Evolutionary conservation across 2,888 invertebrate species (phyloP).

Genomic region (Nudaria mundana): DNA sequence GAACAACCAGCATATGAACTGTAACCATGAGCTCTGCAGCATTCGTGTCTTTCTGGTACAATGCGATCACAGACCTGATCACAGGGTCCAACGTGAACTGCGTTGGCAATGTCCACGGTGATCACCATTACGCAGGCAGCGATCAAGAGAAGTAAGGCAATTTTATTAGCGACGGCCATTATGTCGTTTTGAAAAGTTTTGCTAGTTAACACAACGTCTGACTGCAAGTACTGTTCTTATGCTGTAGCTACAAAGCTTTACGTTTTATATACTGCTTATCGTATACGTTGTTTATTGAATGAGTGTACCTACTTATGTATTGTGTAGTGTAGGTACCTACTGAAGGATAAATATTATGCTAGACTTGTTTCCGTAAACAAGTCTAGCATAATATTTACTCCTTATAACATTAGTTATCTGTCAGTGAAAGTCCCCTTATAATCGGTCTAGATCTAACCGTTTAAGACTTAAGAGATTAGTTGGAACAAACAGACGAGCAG

Average conservation of each 20-base stretch:
- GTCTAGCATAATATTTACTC: no score
- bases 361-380: no score
- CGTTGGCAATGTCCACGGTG: not conserved
- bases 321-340: no score
- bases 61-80: conserved; percentile 12
- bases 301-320: no score
- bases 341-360: no score
- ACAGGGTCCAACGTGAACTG: conserved; percentile 9
- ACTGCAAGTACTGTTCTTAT: not conserved
- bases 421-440: no score
- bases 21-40: conserved; percentile 14
- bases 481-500: no score
- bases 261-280: not conserved
- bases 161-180: conserved; percentile 3
- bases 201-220: not conserved
- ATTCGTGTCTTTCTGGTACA: conserved; percentile 8
- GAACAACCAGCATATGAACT: not conserved
- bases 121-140: not conserved
- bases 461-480: no score
- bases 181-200: not conserved
- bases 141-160: conserved; percentile 1
- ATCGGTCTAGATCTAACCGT: no score
- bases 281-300: no score
- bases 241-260: not conserved
- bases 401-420: no score